phyloP scores from a whole-genome alignment of 2,113 vertebrate species.

The Meles meles region DNA sequence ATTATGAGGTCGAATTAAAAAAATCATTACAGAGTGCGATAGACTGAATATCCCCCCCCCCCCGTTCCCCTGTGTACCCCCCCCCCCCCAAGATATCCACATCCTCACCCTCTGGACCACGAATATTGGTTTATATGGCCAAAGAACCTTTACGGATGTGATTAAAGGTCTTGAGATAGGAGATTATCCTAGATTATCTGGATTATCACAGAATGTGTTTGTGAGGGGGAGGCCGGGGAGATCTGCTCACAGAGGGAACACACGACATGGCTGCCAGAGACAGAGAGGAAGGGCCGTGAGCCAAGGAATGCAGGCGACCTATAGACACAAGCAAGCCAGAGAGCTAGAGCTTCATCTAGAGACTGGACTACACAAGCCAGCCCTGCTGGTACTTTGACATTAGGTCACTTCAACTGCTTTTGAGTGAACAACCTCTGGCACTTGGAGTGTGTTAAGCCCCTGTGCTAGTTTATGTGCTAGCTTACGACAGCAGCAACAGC shows the following conservation, averaged over 20 bases:
- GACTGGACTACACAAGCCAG: not conserved
- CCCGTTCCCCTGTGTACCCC: too few species aligned
- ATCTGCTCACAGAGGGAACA: not conserved
- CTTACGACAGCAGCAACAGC: not conserved
- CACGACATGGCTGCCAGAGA: not conserved
- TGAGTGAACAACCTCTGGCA: not conserved
- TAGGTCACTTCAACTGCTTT: not conserved
- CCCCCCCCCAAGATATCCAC: rapidly evolving
- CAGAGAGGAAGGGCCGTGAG: not conserved
- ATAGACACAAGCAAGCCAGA: not conserved
- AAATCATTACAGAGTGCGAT: not conserved
- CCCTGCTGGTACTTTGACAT: not conserved
- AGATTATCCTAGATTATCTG: not conserved
- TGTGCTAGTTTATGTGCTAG: not conserved
- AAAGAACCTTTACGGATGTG: not conserved
- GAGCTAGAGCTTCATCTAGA: not conserved
- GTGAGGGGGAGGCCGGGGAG: not conserved
- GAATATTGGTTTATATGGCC: not conserved
- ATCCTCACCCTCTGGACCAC: not conserved
- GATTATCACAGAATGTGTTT: not conserved
- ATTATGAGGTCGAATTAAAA: not conserved
- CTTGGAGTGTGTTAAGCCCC: not conserved
- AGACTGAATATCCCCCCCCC: not conserved
- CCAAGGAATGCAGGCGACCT: not conserved
- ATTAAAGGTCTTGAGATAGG: not conserved